Percentiles rank a stretch among this genome's conserved stretches.
These are phyloP conservation scores for Sylvietta virens DNA, from an alignment of 2,113 vertebrate species.

Conservation along the genomic window DNA sequence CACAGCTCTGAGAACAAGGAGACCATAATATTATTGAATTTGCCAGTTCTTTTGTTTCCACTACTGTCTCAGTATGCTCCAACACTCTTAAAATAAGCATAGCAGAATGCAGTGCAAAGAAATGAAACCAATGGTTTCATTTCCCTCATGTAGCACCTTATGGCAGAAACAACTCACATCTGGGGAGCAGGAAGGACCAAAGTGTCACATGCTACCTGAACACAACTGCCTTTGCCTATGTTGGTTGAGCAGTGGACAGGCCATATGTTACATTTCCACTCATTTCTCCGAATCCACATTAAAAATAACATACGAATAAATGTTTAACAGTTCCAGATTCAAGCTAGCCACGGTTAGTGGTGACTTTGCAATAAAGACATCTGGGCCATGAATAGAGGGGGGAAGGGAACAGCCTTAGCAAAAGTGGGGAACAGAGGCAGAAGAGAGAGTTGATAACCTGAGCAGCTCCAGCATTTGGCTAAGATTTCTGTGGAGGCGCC, in stretches of 20 bases:
- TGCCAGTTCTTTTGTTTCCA: neutral
- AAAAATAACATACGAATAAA: neutral
- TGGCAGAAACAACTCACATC: neutral
- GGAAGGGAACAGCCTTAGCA: neutral
- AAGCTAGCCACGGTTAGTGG: neutral
- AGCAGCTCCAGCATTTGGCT: neutral
- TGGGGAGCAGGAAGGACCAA: neutral
- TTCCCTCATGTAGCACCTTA: slow-evolving; percentile 8
- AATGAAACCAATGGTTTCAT: slow-evolving; percentile 42
- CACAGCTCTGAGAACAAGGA: neutral
- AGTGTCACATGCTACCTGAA: slow-evolving; percentile 6
- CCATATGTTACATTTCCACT: neutral
- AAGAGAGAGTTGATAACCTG: neutral
- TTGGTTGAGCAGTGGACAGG: neutral
- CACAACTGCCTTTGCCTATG: neutral
- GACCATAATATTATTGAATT: neutral
- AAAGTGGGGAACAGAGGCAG: neutral
- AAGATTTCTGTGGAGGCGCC: neutral
- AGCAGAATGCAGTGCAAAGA: neutral
- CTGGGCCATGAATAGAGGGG: neutral
- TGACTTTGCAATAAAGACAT: neutral
- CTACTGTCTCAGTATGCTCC: neutral
- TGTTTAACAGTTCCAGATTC: neutral
- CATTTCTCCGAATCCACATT: neutral
- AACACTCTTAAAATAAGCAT: neutral